Base-by-base conservation (phyloP, 2,113 vertebrate species). In the Bubo bubo region DNA sequence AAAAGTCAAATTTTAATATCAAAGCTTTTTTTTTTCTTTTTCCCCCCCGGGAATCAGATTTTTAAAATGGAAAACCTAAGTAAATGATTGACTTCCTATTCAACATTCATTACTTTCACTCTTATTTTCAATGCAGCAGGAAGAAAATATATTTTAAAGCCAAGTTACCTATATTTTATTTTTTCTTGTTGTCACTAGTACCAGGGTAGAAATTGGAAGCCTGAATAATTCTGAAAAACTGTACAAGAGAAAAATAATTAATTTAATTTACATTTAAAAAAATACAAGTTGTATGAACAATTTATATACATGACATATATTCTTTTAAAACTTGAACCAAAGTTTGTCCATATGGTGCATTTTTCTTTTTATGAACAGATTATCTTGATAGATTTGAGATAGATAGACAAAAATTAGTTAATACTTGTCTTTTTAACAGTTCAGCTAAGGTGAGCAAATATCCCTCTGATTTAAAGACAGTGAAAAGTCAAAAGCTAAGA, bases 401-500 rank as follows among this genome's bases (percentile, higher is more conserved):
- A 55, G 22, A 71, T 2, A 66, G 35, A 87, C 8, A 56, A 66
- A 73, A 60, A 39, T 71, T 22, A 86, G 34, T 43, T 74, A 68
- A 75, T 49, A 7, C 11, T 68, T 70, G 23, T 5, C 12, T 71
- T 73, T 82, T 72, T 26, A 92, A 52, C 5, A 21, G 19, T 32
- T 23, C 12, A 53, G 7, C 39, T 72, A 24, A 79, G 28, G 20
- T 62, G 74, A 88, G 47, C 17, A 92, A 90, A 68, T 83, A 88
- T 32, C 41, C 6, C 19, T 94, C 24, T 68, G 15, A 64, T 21
- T 66, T 37, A 74, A 94, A 94, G 73, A 60, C 30, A 74, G 19
- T 56, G 20, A 92, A 88, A 94, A 67, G 28, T 90, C 74, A 81
- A 79, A 79, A 86, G n/a, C 37, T 77, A 86, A 45, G 35, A 72